Evolutionary conservation across 2,797 vertebrate genomes (phyloP).

Genomic region (Hoplostethus atlanticus): DNA sequence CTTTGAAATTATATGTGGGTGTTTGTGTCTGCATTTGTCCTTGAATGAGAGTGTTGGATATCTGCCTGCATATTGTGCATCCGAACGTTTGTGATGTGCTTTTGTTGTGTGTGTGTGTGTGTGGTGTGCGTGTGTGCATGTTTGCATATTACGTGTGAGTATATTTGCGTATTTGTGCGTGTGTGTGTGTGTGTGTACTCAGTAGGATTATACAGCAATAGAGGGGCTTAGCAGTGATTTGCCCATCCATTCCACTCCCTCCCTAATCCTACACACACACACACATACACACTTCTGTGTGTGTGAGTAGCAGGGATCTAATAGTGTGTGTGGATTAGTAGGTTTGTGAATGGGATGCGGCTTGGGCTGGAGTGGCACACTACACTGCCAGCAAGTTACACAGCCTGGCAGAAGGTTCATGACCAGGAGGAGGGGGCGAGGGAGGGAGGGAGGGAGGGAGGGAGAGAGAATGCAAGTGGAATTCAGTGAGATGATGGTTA

Average conservation of each 20-base stretch:
- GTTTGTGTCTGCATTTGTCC: conserved; percentile 55
- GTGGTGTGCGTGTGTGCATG: conserved; percentile 24
- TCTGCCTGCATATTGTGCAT: conserved; percentile 45
- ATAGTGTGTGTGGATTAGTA: conserved; percentile 74
- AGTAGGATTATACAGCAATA: conserved; percentile 80
- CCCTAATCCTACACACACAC: conserved; percentile 71
- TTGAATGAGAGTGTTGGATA: conserved; percentile 45
- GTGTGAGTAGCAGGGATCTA: conserved; percentile 65
- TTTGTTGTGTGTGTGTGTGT: conserved; percentile 28
- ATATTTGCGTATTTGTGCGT: conserved; percentile 17
- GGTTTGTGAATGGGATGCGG: conserved; percentile 82
- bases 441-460: no score
- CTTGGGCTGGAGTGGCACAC: conserved; percentile 59
- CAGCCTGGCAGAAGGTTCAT: conserved; percentile 29
- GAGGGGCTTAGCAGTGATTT: conserved; percentile 82
- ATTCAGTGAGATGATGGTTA: not conserved
- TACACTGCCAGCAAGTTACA: conserved; percentile 60
- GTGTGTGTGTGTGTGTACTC: conserved; percentile 67
- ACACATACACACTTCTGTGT: conserved; percentile 32
- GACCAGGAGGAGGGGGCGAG: not conserved
- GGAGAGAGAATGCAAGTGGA: conserved; percentile 4
- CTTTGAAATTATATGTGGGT: conserved; percentile 52
- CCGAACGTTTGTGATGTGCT: conserved; percentile 47
- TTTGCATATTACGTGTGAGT: conserved; percentile 39
- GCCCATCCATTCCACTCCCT: conserved; percentile 76